Base-by-base conservation (phyloP, 2,113 vertebrate species). In the Thamnophis sirtalis region DNA sequence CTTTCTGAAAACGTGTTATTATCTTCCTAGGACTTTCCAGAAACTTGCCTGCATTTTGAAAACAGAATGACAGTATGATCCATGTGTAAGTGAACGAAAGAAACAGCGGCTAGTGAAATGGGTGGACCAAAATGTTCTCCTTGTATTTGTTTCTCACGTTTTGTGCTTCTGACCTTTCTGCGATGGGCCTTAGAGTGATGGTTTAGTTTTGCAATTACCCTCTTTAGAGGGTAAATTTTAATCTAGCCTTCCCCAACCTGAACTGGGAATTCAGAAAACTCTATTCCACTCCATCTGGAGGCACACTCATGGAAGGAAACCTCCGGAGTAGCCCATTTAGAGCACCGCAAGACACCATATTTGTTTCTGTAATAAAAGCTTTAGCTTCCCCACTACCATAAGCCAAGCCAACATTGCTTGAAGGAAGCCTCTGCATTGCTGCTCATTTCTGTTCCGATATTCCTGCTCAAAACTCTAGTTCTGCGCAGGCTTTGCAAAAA, bases 61-160 rank as follows among this genome's bases (percentile, higher is more conserved):
- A 68, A 80, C 48, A 0, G 9, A 85, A 50, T 10, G 43, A 55
- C 48, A 89, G 38, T 38, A 53, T 63, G n/a, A 86, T 17, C 73
- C 86, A 63, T 56, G 53, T 13, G 28, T 49, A 89, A 89, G 38
- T n/a, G 43, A 92, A 55, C 38, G 5, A 92, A 92, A 49, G 87
- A 51, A 56, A 19, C 17, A 19, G 11, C 26, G 28, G 48, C 73
- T 89, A 33, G 24, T 51, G 43, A 89, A 84, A 60, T 84, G 87
- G 49, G 28, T 51, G 6, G 55, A 53, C 5, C 24, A 10, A 89
- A 84, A 73, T 13, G 13, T 43, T 73, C 43, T 58, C 28, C 15
- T 21, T 92, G 84, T 24, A 15, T 63, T 89, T 51, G 51, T 60
- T 80, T 22, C 73, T 56, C 53, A 80, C 10, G n/a, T 51, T 51